phyloP scores from a whole-genome alignment of 2,888 invertebrate species.

The Pemphredon lugubris region DNA sequence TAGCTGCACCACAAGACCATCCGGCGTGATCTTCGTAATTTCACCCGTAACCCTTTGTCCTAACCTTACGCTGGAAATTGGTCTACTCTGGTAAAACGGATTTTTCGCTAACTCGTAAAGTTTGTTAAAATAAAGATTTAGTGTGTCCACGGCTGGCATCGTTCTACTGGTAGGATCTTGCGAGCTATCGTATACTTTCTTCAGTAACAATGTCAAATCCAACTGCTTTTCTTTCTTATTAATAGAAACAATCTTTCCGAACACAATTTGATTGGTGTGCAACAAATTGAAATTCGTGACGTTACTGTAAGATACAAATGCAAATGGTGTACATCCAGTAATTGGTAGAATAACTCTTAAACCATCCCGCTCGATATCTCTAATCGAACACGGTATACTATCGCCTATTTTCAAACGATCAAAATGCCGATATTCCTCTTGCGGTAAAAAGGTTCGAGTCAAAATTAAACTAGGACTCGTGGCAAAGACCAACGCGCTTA shows the following conservation, averaged over 20 bases:
- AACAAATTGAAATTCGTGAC: slow-evolving; percentile 59
- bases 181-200: slow-evolving; percentile 61
- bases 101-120: slow-evolving; percentile 67
- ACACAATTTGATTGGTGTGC: slow-evolving; percentile 67
- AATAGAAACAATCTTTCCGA: slow-evolving; percentile 66
- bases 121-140: slow-evolving; percentile 72
- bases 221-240: slow-evolving; percentile 61
- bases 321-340: slow-evolving; percentile 62
- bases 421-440: slow-evolving; percentile 54
- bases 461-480: slow-evolving; percentile 69
- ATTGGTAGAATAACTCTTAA: slow-evolving; percentile 72
- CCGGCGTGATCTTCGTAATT: slow-evolving; percentile 69
- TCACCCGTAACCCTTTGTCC: slow-evolving; percentile 72
- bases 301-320: slow-evolving; percentile 53
- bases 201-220: slow-evolving; percentile 64
- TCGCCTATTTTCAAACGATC: slow-evolving; percentile 65
- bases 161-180: slow-evolving; percentile 49
- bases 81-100: slow-evolving; percentile 62
- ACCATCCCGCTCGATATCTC: slow-evolving; percentile 56
- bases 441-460: slow-evolving; percentile 68
- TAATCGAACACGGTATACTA: slow-evolving; percentile 70
- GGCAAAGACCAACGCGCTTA: slow-evolving; percentile 72
- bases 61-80: slow-evolving; percentile 66
- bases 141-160: slow-evolving; percentile 67
- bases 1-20: slow-evolving; percentile 75